Evolutionary conservation across 1,140 invertebrate genomes (phyloP).

Genomic region (Zaprionus tsacasi): DNA sequence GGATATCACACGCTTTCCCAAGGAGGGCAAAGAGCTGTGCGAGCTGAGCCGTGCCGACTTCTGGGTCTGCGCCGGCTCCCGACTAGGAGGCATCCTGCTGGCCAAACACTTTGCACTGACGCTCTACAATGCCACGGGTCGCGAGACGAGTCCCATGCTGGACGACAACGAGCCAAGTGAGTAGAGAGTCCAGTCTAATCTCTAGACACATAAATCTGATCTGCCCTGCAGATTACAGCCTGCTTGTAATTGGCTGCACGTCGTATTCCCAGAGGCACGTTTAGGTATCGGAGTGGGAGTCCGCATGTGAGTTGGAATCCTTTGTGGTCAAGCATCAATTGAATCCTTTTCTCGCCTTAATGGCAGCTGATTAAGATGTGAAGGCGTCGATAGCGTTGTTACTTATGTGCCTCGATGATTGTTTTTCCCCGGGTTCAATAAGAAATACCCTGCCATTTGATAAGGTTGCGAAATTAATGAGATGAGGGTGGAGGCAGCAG

Average conservation of each 20-base stretch:
- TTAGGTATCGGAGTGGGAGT: constrained; percentile 28
- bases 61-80: constrained; percentile 84
- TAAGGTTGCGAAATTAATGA: constrained; percentile 35
- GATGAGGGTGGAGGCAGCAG: not conserved
- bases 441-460: constrained; percentile 19
- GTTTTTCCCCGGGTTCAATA: constrained; percentile 44
- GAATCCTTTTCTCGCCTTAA: constrained; percentile 69
- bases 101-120: constrained; percentile 85
- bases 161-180: constrained; percentile 82
- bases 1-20: constrained; percentile 86
- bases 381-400: constrained; percentile 55
- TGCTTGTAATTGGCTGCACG: constrained; percentile 78
- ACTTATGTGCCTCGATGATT: constrained; percentile 77
- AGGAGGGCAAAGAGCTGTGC: constrained; percentile 86
- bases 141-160: constrained; percentile 84
- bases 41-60: constrained; percentile 85
- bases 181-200: constrained; percentile 51
- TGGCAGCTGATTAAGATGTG: constrained; percentile 76
- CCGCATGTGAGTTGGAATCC: constrained; percentile 24
- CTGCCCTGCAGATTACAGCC: constrained; percentile 46
- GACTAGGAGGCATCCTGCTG: constrained; percentile 84
- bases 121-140: constrained; percentile 85
- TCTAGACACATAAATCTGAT: constrained; percentile 70
- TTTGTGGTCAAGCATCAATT: constrained; percentile 78
- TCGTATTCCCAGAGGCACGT: constrained; percentile 66